Evolutionary conservation across 2,888 invertebrate species (phyloP).

Genomic region (Xestia xanthographa): DNA sequence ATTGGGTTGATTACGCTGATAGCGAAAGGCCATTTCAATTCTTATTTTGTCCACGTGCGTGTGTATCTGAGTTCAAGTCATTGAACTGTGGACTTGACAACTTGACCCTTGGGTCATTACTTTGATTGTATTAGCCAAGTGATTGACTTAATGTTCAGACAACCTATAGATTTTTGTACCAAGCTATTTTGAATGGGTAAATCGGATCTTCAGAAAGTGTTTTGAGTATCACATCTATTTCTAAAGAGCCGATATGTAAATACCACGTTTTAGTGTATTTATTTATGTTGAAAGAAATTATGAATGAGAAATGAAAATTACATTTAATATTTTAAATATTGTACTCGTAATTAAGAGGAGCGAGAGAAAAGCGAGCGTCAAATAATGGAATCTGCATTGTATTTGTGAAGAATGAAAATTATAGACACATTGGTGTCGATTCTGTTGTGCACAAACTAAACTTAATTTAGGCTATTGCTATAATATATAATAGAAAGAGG

Average conservation of each 20-base stretch:
- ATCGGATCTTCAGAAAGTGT: background rate
- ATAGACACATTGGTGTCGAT: too few species aligned
- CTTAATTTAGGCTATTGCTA: too few species aligned
- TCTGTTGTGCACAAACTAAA: too few species aligned
- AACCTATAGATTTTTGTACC: background rate
- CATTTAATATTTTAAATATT: background rate
- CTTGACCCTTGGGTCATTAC: conserved; percentile 10
- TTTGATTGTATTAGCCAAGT: conserved; percentile 13
- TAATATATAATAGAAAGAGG: too few species aligned
- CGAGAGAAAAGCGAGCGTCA: too few species aligned
- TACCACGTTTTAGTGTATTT: background rate
- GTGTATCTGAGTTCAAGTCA: background rate
- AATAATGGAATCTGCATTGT: background rate
- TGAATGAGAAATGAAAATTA: background rate
- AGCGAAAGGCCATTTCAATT: conserved; percentile 11
- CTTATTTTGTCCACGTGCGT: conserved; percentile 10
- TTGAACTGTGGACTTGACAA: conserved; percentile 18
- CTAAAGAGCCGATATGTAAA: background rate
- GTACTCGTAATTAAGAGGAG: too few species aligned
- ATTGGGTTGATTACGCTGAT: background rate
- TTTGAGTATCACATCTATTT: background rate
- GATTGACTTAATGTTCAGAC: background rate
- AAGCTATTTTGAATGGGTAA: background rate
- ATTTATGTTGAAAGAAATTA: background rate
- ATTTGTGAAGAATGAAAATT: too few species aligned